Percentiles rank a stretch among this genome's conserved stretches.
These are phyloP conservation scores for Dromiciops gliroides DNA, from an alignment of 2,113 vertebrate species.

Conservation along the genomic window DNA sequence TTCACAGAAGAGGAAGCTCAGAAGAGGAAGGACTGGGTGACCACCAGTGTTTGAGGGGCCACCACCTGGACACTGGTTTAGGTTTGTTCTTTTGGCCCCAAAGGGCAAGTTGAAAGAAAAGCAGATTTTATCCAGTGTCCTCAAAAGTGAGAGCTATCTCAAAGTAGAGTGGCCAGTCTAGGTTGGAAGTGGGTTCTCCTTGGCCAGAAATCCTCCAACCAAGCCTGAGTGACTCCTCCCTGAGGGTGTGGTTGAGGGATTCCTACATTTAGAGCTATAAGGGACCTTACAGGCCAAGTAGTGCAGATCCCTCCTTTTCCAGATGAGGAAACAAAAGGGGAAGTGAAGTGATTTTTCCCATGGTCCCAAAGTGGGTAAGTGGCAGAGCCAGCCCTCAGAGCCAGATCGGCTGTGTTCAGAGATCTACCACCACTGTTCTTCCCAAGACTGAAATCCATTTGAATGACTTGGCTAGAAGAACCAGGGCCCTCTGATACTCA, in stretches of 20 bases:
- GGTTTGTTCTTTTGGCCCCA: neutral
- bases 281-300: no score
- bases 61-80: neutral
- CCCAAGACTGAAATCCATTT: neutral
- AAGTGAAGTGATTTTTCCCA: neutral
- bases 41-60: neutral
- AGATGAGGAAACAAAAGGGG: neutral
- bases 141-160: neutral
- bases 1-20: neutral
- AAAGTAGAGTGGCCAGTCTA: no score
- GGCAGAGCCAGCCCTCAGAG: neutral
- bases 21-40: neutral
- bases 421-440: neutral
- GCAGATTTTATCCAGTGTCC: neutral
- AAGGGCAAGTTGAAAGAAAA: neutral
- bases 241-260: neutral
- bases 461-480: neutral
- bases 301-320: neutral
- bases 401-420: neutral
- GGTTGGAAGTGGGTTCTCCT: no score
- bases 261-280: neutral
- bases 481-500: neutral
- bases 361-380: neutral
- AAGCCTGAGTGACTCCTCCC: neutral
- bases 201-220: neutral